Conservation (phyloP, 2,797 vertebrate genomes). For the Cossypha caffra region DNA sequence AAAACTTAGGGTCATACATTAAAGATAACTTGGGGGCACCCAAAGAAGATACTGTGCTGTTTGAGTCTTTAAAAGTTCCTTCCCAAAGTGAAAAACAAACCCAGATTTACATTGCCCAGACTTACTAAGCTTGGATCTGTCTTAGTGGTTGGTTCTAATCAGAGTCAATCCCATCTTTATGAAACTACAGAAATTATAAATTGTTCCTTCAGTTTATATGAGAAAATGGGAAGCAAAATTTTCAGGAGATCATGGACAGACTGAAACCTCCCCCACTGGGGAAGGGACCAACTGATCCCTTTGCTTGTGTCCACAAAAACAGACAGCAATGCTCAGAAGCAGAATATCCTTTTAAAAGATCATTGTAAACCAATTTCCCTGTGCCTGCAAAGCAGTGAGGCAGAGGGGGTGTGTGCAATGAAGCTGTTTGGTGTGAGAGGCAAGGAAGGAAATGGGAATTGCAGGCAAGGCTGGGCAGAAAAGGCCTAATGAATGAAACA, state of each 20-base stretch:
- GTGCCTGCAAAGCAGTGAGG: background rate
- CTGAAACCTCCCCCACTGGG: background rate
- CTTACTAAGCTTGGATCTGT: background rate
- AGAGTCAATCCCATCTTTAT: background rate
- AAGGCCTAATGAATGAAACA: slow-evolving; percentile 18
- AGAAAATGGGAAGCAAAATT: background rate
- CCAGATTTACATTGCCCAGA: background rate
- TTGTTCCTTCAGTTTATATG: background rate
- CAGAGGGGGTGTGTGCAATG: background rate
- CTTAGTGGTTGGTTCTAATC: background rate
- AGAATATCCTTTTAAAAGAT: background rate
- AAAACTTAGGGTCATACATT: background rate
- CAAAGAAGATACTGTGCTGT: background rate
- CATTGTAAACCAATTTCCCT: background rate
- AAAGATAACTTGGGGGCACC: background rate
- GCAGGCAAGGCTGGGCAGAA: background rate
- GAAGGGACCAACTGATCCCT: background rate
- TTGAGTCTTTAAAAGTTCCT: background rate
- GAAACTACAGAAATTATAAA: background rate
- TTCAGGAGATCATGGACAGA: background rate
- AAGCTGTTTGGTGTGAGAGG: background rate
- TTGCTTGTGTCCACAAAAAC: background rate
- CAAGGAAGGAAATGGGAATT: slow-evolving; percentile 45
- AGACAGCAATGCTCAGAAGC: background rate
- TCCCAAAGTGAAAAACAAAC: background rate